Conservation (phyloP, 2,797 vertebrate species). For the Hyperoplus immaculatus region DNA sequence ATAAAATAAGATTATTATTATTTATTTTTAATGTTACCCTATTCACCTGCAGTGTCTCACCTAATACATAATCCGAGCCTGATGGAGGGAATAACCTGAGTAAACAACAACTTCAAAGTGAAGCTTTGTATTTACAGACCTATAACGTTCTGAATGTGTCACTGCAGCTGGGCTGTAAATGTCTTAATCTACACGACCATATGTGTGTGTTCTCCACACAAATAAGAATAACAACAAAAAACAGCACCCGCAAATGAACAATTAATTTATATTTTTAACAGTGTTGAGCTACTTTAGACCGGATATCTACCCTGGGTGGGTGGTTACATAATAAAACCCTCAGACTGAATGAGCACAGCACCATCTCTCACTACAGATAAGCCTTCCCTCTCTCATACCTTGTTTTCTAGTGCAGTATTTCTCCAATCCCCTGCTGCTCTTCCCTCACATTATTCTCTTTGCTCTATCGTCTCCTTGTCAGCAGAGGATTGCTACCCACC, state of each 20-base stretch:
- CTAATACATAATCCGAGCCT: too few species aligned
- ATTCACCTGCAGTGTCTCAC: too few species aligned
- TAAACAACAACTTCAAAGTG: too few species aligned
- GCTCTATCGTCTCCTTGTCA: constrained; percentile 7
- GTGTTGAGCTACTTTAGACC: constrained; percentile 11
- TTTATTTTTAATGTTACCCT: too few species aligned
- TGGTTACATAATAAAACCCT: constrained; percentile 19
- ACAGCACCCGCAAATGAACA: neutral
- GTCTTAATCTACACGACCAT: neutral
- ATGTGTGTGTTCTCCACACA: constrained; percentile 8
- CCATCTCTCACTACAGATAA: neutral
- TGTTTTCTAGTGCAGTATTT: neutral
- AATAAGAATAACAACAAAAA: neutral
- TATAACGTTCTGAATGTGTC: too few species aligned
- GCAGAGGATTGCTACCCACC: constrained; percentile 17
- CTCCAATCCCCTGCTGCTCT: neutral
- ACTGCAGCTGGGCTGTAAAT: constrained; percentile 4
- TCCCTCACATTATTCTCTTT: neutral
- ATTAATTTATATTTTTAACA: neutral
- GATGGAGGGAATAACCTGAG: too few species aligned
- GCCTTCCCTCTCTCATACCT: neutral
- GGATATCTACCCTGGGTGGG: constrained; percentile 11
- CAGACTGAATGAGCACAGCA: constrained; percentile 13
- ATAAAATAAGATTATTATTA: too few species aligned
- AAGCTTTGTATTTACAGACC: too few species aligned